Evolutionary conservation across 2,888 invertebrate genomes (phyloP), one percentile per base, ranked within the genome.

Genomic region (Melanostoma mellinum): DNA sequence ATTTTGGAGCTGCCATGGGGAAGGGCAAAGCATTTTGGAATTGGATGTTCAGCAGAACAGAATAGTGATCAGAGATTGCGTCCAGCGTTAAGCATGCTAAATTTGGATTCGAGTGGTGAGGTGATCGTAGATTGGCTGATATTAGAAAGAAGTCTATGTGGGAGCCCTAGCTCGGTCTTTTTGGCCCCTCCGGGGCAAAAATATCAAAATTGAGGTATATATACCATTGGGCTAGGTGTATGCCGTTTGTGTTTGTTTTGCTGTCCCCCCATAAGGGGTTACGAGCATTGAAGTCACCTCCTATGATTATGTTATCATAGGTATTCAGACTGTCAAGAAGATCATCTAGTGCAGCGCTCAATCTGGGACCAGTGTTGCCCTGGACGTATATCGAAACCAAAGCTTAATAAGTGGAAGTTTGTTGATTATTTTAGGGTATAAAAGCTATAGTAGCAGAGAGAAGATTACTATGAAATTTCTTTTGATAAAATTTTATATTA

Each of bases 191-290:
- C 0, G 60, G 6, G 4, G 46, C 46, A 0, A 48, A 10, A 5
- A 63, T 10, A 33, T 63, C 61, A 2, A 35, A 48, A 3, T 63
- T 44, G 3, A 63, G 5, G 10, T 35, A 48, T 4, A 35, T 32
- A 8, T 30, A 63, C 48, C 61, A 63, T 0, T 20, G 8, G 3
- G 8, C 61, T 3, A 61, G 36, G 5, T 63, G 36, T 5, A 3
- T 6, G 3, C 61, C 61, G 8, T 63, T 46, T 2, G 8, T 4
- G 9, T 63, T 63, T 9, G 6, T 35, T 20, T 8, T 38, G 0
- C n/a, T 6, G 35, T 63, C 61, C 1, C 61, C 61, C 61, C 61
- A 63, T 2, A 63, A 6, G 2, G 35, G 4, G 10, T 61, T 44
- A 1, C 48, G 4, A 2, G 48, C 35, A 4, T 63, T 63, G 20